Evolutionary conservation across 1,140 invertebrate species (phyloP).

Genomic region (Matsumurasca onukii): DNA sequence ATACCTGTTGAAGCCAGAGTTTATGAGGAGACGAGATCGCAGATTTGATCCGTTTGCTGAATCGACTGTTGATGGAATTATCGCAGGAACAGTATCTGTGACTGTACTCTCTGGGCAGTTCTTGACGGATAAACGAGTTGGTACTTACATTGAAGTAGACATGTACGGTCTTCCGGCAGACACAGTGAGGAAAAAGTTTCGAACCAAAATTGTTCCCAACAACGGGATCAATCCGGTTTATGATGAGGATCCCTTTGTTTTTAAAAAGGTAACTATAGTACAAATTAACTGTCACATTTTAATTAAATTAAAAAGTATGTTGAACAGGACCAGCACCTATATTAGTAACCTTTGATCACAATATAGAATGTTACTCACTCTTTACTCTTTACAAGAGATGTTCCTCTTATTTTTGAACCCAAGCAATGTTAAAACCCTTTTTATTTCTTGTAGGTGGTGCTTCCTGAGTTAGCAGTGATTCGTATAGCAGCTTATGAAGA

Average conservation of each 20-base stretch:
- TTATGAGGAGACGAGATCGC: conserved; percentile 94
- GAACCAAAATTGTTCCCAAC: conserved; percentile 88
- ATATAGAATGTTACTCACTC: too few species aligned
- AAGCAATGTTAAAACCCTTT: too few species aligned
- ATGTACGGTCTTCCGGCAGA: conserved; percentile 99
- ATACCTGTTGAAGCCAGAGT: conserved; percentile 96
- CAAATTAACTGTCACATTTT: too few species aligned
- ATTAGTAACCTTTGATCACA: too few species aligned
- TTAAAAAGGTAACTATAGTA: conserved; percentile 83
- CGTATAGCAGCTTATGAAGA: conserved; percentile 97
- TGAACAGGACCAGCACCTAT: too few species aligned
- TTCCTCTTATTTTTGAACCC: too few species aligned
- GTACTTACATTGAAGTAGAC: conserved; percentile 98
- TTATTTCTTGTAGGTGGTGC: too few species aligned
- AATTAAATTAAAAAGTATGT: too few species aligned
- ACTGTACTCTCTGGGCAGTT: conserved; percentile 91
- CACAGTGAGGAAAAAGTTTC: conserved; percentile 95
- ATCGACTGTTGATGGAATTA: conserved; percentile 98
- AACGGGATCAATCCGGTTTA: conserved; percentile 97
- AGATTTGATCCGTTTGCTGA: conserved; percentile 98
- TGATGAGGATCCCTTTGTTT: conserved; percentile 94
- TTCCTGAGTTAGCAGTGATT: conserved; percentile 94
- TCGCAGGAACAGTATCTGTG: conserved; percentile 94
- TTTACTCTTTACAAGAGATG: too few species aligned
- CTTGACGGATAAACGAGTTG: conserved; percentile 91